Conservation (phyloP, 2,888 invertebrate species). For the Cephonodes hylas region DNA sequence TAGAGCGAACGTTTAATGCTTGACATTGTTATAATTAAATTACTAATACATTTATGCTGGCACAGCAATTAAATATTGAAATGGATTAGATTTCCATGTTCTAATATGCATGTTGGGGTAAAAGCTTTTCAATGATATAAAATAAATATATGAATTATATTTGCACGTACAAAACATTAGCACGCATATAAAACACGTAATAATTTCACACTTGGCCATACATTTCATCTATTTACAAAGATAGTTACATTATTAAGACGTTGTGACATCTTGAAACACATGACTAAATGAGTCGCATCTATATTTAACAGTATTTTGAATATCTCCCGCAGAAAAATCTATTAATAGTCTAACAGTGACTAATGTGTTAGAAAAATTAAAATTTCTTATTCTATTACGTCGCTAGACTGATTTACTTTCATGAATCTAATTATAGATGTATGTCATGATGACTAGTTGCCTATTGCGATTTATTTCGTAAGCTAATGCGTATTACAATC, state of each 20-base stretch:
- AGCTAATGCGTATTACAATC: not conserved
- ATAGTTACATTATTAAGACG: not conserved
- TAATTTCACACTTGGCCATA: not conserved
- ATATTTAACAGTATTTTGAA: not conserved
- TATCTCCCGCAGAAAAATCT: not conserved
- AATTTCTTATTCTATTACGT: not conserved
- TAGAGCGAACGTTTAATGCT: too few species aligned
- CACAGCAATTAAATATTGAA: too few species aligned
- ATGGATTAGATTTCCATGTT: too few species aligned
- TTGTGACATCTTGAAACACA: not conserved
- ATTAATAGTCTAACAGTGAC: constrained; percentile 6
- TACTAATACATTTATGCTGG: too few species aligned
- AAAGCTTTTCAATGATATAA: too few species aligned
- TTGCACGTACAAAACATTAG: too few species aligned
- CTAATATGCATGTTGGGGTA: too few species aligned
- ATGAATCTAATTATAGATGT: not conserved
- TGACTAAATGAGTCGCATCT: constrained; percentile 10
- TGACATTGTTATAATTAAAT: too few species aligned
- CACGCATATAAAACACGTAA: not conserved
- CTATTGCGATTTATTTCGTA: not conserved
- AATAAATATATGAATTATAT: not conserved
- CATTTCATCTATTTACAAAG: not conserved
- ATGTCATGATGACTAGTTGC: constrained; percentile 6
- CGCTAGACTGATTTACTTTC: constrained; percentile 3
- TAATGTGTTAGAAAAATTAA: constrained; percentile 9